These are phyloP conservation scores for Drosophila bifasciata DNA, from an alignment of 1,140 invertebrate species.

Conservation along the genomic window DNA sequence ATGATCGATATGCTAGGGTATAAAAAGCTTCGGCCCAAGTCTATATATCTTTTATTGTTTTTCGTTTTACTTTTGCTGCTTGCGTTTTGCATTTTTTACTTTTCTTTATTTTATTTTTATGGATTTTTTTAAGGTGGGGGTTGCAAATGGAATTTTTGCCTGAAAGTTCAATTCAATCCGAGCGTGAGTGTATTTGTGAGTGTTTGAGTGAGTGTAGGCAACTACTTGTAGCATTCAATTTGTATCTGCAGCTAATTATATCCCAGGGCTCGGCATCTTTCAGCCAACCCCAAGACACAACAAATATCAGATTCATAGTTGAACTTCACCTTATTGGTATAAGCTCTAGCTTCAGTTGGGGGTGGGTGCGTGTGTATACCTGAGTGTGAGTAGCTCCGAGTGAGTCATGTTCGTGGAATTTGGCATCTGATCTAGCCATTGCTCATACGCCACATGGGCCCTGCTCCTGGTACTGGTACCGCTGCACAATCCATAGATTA, in stretches of 20 bases:
- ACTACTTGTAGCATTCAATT: slow-evolving; percentile 50
- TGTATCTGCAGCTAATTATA: slow-evolving; percentile 64
- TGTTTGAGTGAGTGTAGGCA: slow-evolving; percentile 26
- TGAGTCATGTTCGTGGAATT: slow-evolving; percentile 13
- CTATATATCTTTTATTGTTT: slow-evolving; percentile 5
- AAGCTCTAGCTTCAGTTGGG: slow-evolving; percentile 42
- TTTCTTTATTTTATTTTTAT: slow-evolving; percentile 45
- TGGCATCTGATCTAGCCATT: slow-evolving; percentile 29
- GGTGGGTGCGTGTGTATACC: slow-evolving; percentile 12
- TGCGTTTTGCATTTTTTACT: slow-evolving; percentile 52
- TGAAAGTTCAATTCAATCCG: slow-evolving; percentile 50
- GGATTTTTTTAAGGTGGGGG: slow-evolving; percentile 70
- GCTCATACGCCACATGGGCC: slow-evolving; percentile 56
- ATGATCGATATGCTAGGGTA: background rate
- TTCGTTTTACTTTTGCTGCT: slow-evolving; percentile 34
- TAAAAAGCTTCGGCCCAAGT: no score
- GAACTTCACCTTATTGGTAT: slow-evolving; percentile 68
- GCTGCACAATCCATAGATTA: slow-evolving; percentile 3
- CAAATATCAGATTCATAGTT: slow-evolving; percentile 53
- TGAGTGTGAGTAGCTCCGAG: no score
- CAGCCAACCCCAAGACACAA: slow-evolving; percentile 34
- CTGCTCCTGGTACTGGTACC: slow-evolving; percentile 2
- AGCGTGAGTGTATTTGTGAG: slow-evolving; percentile 6
- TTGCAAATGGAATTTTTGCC: slow-evolving; percentile 69
- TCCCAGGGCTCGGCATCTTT: slow-evolving; percentile 61